Percentiles rank a stretch among this genome's conserved stretches.
Evolutionary conservation across 2,888 invertebrate genomes (phyloP).

Genomic region (Amblyteles armatorius): DNA sequence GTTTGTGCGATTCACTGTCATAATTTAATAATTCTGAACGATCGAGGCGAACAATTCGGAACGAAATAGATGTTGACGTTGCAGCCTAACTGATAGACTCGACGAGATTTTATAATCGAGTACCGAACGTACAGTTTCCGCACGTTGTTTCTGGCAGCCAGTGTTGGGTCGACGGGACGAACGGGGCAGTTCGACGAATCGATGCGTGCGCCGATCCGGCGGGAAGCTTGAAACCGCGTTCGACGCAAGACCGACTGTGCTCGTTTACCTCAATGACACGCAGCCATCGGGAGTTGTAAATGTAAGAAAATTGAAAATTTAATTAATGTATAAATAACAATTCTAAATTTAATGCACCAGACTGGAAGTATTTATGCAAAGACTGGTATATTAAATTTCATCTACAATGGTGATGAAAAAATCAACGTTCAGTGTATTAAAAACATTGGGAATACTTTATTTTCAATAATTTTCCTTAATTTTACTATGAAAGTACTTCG

Average conservation of each 20-base stretch:
- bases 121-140: slow-evolving; percentile 12
- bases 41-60: neutral
- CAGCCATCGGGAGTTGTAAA: neutral
- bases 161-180: neutral
- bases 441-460: too few relatives aligned
- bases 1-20: slow-evolving; percentile 12
- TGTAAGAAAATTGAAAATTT: neutral
- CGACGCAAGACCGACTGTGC: neutral
- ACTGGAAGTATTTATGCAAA: too few relatives aligned
- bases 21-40: neutral
- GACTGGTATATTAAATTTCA: too few relatives aligned
- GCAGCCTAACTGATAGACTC: neutral
- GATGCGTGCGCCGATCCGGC: slow-evolving; percentile 32
- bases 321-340: neutral
- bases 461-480: too few relatives aligned
- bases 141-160: slow-evolving; percentile 5
- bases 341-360: too few relatives aligned
- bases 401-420: too few relatives aligned
- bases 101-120: slow-evolving; percentile 2
- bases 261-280: neutral
- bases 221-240: slow-evolving; percentile 9
- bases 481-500: too few relatives aligned
- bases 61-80: neutral
- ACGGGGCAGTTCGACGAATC: neutral
- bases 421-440: too few relatives aligned